Conservation (phyloP, 2,113 vertebrate genomes). For the Sebastes fasciatus region DNA sequence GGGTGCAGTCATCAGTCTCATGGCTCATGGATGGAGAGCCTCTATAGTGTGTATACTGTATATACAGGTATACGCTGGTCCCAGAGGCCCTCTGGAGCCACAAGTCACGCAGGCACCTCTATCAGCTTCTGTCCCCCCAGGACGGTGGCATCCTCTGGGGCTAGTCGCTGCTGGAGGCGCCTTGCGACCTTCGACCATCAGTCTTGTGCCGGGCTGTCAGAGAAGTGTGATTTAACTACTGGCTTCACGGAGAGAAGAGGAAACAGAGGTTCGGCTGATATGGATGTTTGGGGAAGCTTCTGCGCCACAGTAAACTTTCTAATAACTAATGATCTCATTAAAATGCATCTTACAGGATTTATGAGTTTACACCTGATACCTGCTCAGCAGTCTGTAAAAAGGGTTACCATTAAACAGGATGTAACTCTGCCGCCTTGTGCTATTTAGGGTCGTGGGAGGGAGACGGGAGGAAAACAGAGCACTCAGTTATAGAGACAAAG, state of each 20-base stretch:
- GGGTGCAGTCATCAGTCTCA: slow-evolving; percentile 3
- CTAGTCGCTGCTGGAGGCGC: background rate
- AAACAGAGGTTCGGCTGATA: background rate
- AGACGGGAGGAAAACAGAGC: background rate
- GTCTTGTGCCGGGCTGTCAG: background rate
- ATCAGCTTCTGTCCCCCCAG: slow-evolving; percentile 4
- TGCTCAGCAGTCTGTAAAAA: slow-evolving; percentile 25
- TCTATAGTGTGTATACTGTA: rapidly evolving
- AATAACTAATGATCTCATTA: background rate
- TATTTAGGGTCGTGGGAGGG: slow-evolving; percentile 15
- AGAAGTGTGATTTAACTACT: background rate
- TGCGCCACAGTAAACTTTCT: background rate
- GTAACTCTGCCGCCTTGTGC: background rate
- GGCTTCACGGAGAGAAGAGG: background rate
- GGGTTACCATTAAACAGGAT: slow-evolving; percentile 17
- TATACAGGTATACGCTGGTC: background rate
- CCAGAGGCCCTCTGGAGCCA: background rate
- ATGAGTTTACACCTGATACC: slow-evolving; percentile 26
- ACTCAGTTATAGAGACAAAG: background rate
- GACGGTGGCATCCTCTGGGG: background rate
- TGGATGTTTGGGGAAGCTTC: background rate
- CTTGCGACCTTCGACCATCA: slow-evolving; percentile 7
- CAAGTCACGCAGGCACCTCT: slow-evolving; percentile 9
- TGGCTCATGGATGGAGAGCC: slow-evolving; percentile 3
- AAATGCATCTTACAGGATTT: slow-evolving; percentile 33